phyloP scores from a whole-genome alignment of 2,113 vertebrate species.

The Lycocorax pyrrhopterus region DNA sequence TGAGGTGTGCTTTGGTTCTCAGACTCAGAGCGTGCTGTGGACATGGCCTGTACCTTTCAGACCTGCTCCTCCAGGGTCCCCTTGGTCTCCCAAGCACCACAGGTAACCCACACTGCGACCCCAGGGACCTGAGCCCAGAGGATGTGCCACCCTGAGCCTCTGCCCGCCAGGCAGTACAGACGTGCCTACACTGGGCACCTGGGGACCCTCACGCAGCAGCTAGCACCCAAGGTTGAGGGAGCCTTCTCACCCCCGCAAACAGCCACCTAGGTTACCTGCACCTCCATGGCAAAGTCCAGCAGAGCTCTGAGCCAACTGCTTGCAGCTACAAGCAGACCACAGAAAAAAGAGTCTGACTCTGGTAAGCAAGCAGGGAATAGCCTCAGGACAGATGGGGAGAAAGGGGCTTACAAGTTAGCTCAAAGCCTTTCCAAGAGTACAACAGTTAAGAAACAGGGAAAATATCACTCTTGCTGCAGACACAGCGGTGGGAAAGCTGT shows the following conservation, averaged over 20 bases:
- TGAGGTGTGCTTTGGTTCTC: not conserved
- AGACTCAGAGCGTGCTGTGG: not conserved
- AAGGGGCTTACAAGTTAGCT: not conserved
- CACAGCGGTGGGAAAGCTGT: not conserved
- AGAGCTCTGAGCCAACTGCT: not conserved
- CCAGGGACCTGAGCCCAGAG: not conserved
- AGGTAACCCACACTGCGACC: fast-evolving
- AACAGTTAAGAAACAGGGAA: not conserved
- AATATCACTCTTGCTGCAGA: not conserved
- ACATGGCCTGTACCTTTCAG: not conserved
- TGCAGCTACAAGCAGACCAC: not conserved
- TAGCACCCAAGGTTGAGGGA: not conserved
- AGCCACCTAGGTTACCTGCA: not conserved
- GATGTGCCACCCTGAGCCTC: not conserved
- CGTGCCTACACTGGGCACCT: not conserved
- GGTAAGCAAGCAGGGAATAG: not conserved
- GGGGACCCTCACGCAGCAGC: not conserved
- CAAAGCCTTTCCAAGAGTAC: not conserved
- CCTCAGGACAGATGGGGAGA: not conserved
- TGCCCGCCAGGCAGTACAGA: not conserved
- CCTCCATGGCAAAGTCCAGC: not conserved
- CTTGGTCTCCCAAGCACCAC: not conserved
- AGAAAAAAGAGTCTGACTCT: not conserved
- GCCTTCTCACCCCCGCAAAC: not conserved
- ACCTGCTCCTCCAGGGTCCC: not conserved